These are phyloP conservation scores for Coryphaenoides rupestris DNA, from an alignment of 2,113 vertebrate genomes.

Conservation along the genomic window DNA sequence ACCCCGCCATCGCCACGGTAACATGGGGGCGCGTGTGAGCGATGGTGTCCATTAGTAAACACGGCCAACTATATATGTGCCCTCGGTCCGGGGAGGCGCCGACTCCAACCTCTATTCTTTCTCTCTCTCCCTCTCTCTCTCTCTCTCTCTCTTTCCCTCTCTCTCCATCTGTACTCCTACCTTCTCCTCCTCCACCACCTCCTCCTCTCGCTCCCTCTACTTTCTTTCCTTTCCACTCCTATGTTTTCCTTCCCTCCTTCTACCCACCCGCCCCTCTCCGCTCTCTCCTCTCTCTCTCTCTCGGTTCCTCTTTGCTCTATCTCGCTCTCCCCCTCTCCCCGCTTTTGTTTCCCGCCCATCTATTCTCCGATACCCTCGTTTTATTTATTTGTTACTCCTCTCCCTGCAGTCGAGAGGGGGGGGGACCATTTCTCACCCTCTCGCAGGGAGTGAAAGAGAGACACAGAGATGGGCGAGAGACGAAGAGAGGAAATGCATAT, in stretches of 20 bases:
- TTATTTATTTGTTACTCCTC: too few species aligned
- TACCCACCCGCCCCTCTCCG: neutral
- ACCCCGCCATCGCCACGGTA: conserved; percentile 52
- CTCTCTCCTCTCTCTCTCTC: too few species aligned
- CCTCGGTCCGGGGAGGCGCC: conserved; percentile 57
- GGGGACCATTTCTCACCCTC: too few species aligned
- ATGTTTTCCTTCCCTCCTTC: neutral
- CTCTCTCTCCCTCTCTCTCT: neutral
- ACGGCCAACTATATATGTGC: conserved; percentile 65
- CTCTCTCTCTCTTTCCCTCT: neutral
- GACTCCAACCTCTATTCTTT: conserved; percentile 37
- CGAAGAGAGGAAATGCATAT: too few species aligned
- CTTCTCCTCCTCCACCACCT: conserved; percentile 5
- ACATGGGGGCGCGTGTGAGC: conserved; percentile 64
- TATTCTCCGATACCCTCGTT: too few species aligned
- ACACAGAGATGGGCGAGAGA: too few species aligned
- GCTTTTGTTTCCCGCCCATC: conserved; percentile 6
- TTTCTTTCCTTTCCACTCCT: conserved; percentile 33
- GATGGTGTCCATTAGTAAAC: conserved; percentile 72
- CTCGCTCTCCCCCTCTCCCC: conserved; percentile 35
- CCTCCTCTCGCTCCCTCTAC: conserved; percentile 30
- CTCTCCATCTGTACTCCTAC: neutral
- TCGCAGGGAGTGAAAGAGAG: too few species aligned
- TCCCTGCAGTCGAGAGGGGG: too few species aligned
- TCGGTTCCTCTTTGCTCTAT: too few species aligned